A percentile compares a stretch with the other conserved stretches of the same genome.
These are phyloP conservation scores for Unio delphinus DNA, from an alignment of 2,888 invertebrate genomes.

Conservation along the genomic window DNA sequence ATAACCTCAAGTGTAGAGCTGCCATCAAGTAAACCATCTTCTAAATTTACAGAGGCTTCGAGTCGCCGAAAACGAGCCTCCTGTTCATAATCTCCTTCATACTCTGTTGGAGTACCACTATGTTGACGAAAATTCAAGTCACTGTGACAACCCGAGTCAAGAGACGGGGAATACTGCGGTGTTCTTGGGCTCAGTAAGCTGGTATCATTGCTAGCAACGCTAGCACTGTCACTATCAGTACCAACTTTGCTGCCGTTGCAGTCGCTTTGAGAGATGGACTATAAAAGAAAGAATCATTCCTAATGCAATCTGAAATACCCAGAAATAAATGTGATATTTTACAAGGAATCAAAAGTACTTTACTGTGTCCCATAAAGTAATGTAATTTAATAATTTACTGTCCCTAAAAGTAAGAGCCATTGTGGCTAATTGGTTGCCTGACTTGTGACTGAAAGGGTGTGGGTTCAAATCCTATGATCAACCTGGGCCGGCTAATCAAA, in stretches of 20 bases:
- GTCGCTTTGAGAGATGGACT: too few species aligned
- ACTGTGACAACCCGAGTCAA: constrained; percentile 42
- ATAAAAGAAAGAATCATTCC: too few species aligned
- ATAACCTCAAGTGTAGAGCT: constrained; percentile 22
- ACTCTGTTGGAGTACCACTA: constrained; percentile 36
- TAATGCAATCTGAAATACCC: too few species aligned
- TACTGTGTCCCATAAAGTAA: too few species aligned
- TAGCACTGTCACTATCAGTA: constrained; percentile 45
- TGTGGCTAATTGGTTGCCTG: too few species aligned
- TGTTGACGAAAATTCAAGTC: constrained; percentile 34
- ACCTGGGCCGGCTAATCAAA: too few species aligned
- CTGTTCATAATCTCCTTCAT: constrained; percentile 21
- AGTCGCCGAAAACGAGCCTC: constrained; percentile 13
- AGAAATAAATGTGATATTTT: too few species aligned
- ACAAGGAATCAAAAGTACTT: too few species aligned
- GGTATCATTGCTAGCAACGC: constrained; percentile 38
- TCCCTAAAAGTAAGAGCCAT: too few species aligned
- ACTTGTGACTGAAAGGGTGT: too few species aligned
- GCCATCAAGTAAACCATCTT: neutral
- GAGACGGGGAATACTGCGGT: constrained; percentile 28
- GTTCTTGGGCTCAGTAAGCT: constrained; percentile 5
- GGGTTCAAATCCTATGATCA: too few species aligned
- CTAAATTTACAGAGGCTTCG: constrained; percentile 1
- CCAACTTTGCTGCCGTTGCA: neutral
- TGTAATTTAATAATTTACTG: too few species aligned